Conservation (phyloP, 2,113 vertebrate genomes). For the Mugil cephalus region DNA sequence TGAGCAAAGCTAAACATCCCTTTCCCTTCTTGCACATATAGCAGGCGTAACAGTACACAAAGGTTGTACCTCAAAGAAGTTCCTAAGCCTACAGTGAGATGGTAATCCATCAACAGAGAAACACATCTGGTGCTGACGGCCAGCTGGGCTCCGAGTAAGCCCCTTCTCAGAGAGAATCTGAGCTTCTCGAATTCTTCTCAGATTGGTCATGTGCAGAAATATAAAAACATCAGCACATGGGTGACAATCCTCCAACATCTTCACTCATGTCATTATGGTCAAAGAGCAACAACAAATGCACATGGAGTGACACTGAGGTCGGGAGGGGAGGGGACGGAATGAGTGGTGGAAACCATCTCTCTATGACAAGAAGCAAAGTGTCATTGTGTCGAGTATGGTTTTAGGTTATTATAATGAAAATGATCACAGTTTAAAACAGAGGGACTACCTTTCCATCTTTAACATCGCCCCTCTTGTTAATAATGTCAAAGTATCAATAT, state of each 20-base stretch:
- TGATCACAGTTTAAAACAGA: too few relatives aligned
- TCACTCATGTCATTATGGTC: not conserved
- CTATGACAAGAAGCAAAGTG: too few relatives aligned
- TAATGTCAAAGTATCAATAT: too few relatives aligned
- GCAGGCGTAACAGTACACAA: slow-evolving; percentile 1
- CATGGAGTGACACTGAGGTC: not conserved
- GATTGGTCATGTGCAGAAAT: too few relatives aligned
- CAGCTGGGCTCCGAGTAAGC: not conserved
- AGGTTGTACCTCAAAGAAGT: not conserved
- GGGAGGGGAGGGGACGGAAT: not conserved
- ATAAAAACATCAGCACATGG: too few relatives aligned
- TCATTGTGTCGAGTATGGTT: too few relatives aligned
- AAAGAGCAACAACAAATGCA: not conserved
- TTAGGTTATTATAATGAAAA: too few relatives aligned
- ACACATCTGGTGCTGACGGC: slow-evolving; percentile 54
- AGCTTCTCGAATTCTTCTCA: not conserved
- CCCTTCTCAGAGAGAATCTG: slow-evolving; percentile 30
- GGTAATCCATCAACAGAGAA: slow-evolving; percentile 43
- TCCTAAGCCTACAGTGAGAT: slow-evolving; percentile 14
- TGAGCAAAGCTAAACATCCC: not conserved
- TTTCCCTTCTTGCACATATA: not conserved
- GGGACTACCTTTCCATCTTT: too few relatives aligned
- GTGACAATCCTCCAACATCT: not conserved
- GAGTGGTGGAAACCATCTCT: too few relatives aligned
- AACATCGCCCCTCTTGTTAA: too few relatives aligned